A percentile compares a stretch with the other conserved stretches of the same genome.
These are phyloP conservation scores for Pogonocichla stellata DNA, from an alignment of 2,113 vertebrate species.

Conservation along the genomic window DNA sequence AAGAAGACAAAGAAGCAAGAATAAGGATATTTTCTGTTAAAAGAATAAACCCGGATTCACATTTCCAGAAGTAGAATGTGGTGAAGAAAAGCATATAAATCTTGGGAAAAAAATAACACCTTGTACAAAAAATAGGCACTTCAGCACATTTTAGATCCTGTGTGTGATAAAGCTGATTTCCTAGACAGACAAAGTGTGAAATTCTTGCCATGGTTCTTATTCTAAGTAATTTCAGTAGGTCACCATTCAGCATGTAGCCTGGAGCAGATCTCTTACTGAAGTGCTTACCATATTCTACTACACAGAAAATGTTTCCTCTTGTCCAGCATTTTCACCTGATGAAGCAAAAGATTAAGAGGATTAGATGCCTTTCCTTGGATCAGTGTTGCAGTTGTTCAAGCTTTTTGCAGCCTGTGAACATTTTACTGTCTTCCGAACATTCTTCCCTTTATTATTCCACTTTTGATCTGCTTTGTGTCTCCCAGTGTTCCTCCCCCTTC, in stretches of 20 bases:
- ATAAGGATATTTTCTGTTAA: not conserved
- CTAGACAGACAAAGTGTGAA: constrained; percentile 63
- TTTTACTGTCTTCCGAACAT: not conserved
- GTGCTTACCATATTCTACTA: not conserved
- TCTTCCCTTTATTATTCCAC: not conserved
- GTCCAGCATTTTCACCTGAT: constrained; percentile 11
- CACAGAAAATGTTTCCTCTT: constrained; percentile 12
- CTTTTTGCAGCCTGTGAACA: not conserved
- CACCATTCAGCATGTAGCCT: constrained; percentile 16
- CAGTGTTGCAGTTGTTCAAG: not conserved
- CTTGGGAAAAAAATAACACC: not conserved
- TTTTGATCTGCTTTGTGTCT: not conserved
- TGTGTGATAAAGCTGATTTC: constrained; percentile 65
- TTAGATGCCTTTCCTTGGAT: constrained; percentile 18
- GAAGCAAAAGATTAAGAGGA: constrained; percentile 54
- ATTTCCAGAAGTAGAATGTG: not conserved
- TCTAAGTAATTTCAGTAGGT: constrained; percentile 63
- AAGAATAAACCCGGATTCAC: not conserved
- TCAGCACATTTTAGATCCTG: constrained; percentile 48
- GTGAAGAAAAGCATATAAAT: not conserved
- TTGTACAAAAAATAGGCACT: constrained; percentile 18
- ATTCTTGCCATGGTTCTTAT: constrained; percentile 66
- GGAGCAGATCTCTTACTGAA: not conserved
- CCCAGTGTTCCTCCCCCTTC: not conserved
- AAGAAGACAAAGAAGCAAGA: not conserved